Evolutionary conservation across 2,888 invertebrate species (phyloP).

Genomic region (Drosophila suboccidentalis): DNA sequence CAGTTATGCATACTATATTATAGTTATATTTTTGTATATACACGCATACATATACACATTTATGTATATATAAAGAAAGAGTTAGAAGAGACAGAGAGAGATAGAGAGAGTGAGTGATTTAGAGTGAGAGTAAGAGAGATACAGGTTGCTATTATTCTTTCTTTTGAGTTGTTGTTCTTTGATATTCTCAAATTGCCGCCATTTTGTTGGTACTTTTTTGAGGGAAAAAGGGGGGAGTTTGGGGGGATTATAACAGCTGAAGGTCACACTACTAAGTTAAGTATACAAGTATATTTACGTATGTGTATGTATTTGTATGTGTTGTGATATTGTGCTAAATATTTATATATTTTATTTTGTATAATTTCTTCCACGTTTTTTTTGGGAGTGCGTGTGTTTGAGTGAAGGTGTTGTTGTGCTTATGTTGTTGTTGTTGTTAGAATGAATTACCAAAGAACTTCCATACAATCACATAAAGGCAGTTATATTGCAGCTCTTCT

Average conservation of each 20-base stretch:
- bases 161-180: constrained; percentile 2
- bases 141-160: constrained; percentile 9
- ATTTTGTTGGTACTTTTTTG: constrained; percentile 10
- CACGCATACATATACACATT: constrained; percentile 24
- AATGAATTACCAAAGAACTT: constrained; percentile 88
- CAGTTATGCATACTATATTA: constrained; percentile 59
- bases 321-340: constrained; percentile 9
- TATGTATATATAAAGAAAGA: constrained; percentile 20
- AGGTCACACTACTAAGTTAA: constrained; percentile 23
- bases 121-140: constrained; percentile 9
- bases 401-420: constrained; percentile 21
- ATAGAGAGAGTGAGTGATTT: constrained; percentile 8
- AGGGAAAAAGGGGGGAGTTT: neutral
- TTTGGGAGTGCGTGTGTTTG: constrained; percentile 9
- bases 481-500: constrained; percentile 87
- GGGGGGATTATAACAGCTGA: neutral
- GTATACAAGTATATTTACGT: neutral
- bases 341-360: neutral
- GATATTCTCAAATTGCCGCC: constrained; percentile 30
- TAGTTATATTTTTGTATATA: constrained; percentile 18
- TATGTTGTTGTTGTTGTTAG: constrained; percentile 55
- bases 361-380: neutral
- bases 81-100: constrained; percentile 5
- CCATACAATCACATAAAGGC: constrained; percentile 90
- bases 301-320: constrained; percentile 8